Evolutionary conservation across 1,140 invertebrate genomes (phyloP).

Genomic region (Hyphantria cunea): DNA sequence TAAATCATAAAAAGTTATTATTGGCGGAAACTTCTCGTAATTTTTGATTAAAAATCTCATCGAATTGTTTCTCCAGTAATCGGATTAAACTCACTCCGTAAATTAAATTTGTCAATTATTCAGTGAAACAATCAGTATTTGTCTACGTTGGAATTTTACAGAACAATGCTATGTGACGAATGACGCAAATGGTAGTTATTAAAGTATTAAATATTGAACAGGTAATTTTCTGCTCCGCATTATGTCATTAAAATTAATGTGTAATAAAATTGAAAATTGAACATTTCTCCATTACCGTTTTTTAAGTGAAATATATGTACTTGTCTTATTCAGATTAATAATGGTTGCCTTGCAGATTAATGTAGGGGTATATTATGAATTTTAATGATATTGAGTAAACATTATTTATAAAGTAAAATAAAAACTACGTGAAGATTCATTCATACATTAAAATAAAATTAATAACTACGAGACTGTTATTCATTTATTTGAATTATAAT

Average conservation of each 20-base stretch:
- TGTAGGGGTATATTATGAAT: no score
- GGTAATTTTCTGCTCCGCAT: slow-evolving; percentile 31
- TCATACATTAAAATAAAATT: no score
- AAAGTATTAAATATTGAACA: slow-evolving; percentile 37
- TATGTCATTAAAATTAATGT: slow-evolving; percentile 21
- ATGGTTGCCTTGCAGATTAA: no score
- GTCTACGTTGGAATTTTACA: slow-evolving; percentile 21
- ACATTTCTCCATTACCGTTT: background rate
- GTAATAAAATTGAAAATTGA: slow-evolving; percentile 9
- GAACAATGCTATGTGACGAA: slow-evolving; percentile 15
- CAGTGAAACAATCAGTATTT: slow-evolving; percentile 18
- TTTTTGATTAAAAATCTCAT: slow-evolving; percentile 28
- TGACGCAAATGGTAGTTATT: slow-evolving; percentile 34
- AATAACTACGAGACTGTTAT: no score
- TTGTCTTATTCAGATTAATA: no score
- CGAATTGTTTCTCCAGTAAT: slow-evolving; percentile 19
- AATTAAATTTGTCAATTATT: slow-evolving; percentile 28
- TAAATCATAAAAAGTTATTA: slow-evolving; percentile 34
- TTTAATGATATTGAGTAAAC: no score
- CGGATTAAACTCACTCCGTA: background rate
- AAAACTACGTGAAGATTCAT: no score
- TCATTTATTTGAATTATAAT: no score
- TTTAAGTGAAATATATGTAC: no score
- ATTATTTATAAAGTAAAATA: no score
- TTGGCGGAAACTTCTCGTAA: slow-evolving; percentile 23